phyloP scores from a whole-genome alignment of 2,113 vertebrate genomes.

The Cheilinus undulatus region DNA sequence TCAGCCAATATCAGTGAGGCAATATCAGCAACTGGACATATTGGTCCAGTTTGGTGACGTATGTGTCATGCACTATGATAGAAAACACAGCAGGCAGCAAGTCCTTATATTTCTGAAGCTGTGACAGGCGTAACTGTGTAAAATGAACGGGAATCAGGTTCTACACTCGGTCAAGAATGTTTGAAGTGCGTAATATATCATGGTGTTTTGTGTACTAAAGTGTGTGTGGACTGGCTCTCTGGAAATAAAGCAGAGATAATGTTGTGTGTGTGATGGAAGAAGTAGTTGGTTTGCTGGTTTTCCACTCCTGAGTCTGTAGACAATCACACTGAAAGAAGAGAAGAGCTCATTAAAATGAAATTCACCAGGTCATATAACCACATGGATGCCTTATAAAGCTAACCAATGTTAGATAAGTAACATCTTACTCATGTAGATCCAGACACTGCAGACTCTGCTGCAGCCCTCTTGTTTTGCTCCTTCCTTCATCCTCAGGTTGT shows the following conservation, averaged over 20 bases:
- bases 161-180: background rate
- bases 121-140: no score
- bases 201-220: background rate
- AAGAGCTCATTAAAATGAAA: background rate
- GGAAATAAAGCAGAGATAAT: background rate
- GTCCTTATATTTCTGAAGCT: no score
- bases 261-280: background rate
- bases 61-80: background rate
- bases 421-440: slow-evolving; percentile 8
- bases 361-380: slow-evolving; percentile 3
- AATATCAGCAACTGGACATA: no score
- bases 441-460: slow-evolving; percentile 5
- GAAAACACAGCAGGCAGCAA: no score
- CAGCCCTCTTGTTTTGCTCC: slow-evolving; percentile 1
- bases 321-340: slow-evolving; percentile 4
- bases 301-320: background rate
- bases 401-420: background rate
- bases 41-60: no score
- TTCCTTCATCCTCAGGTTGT: slow-evolving; percentile 15
- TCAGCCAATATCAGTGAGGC: no score
- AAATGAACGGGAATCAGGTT: background rate
- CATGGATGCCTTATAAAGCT: background rate
- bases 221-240: background rate
- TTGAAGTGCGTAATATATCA: no score
- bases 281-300: slow-evolving; percentile 16